A percentile compares a stretch with the other conserved stretches of the same genome.
phyloP scores from a whole-genome alignment of 2,797 vertebrate genomes.

The Halcyon smyrnensis region DNA sequence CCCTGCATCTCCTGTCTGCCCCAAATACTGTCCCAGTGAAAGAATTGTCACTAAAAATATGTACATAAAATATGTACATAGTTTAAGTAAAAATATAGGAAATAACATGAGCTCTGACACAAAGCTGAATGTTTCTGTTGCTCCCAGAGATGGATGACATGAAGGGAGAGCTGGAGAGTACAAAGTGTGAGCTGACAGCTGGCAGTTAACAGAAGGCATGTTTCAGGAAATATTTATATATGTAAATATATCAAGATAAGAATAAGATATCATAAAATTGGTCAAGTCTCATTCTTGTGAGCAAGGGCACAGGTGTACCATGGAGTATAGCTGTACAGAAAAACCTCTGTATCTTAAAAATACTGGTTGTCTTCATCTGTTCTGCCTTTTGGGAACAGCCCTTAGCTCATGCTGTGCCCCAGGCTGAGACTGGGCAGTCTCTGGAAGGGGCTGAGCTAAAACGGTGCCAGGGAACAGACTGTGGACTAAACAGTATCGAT shows the following conservation, averaged over 20 bases:
- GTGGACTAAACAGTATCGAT: neutral
- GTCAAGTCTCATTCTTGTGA: neutral
- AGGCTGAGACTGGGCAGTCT: neutral
- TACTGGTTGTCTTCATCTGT: neutral
- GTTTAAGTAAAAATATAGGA: neutral
- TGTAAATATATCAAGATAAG: neutral
- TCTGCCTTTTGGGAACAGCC: neutral
- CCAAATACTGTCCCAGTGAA: neutral
- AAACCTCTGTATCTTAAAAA: neutral
- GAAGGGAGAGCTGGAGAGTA: neutral
- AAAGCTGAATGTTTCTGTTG: neutral
- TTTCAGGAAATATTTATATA: neutral
- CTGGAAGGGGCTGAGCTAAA: neutral
- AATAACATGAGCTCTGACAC: neutral
- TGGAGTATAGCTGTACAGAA: neutral
- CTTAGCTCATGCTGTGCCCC: neutral
- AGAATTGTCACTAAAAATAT: neutral
- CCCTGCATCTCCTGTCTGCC: neutral
- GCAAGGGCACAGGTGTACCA: fast-evolving
- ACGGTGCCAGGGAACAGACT: neutral
- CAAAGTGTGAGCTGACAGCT: neutral
- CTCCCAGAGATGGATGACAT: neutral
- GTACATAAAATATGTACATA: neutral
- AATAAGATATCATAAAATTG: neutral
- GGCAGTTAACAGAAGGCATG: fast-evolving